phyloP scores from a whole-genome alignment of 2,797 vertebrate genomes.

The Crypturellus tataupa region DNA sequence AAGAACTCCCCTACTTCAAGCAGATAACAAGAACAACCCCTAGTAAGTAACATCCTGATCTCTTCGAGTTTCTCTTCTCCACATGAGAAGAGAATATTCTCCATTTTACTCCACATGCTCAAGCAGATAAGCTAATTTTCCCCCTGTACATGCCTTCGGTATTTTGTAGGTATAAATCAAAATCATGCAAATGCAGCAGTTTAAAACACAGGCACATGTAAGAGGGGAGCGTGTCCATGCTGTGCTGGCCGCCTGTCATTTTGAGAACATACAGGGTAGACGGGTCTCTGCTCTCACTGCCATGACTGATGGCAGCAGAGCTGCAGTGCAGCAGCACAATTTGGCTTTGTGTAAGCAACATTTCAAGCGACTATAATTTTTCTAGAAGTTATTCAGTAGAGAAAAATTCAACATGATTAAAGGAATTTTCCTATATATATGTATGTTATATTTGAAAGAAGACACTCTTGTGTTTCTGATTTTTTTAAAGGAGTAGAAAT shows the following conservation, averaged over 20 bases:
- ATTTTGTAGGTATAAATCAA: not conserved
- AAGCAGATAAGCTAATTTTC: not conserved
- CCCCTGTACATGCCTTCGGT: not conserved
- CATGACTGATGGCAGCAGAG: not conserved
- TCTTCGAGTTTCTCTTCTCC: not conserved
- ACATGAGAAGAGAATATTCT: not conserved
- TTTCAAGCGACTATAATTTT: not conserved
- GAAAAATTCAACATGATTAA: not conserved
- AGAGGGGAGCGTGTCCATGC: not conserved
- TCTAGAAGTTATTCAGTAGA: not conserved
- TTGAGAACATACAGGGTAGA: not conserved
- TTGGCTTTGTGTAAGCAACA: slow-evolving; percentile 6
- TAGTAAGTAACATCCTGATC: slow-evolving; percentile 79
- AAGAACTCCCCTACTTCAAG: slow-evolving; percentile 84
- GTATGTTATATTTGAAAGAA: not conserved
- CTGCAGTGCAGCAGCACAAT: not conserved
- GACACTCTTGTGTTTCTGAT: not conserved
- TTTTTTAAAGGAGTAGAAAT: not conserved
- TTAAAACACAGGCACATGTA: not conserved
- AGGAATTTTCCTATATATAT: not conserved
- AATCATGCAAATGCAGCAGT: not conserved
- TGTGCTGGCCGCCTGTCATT: not conserved
- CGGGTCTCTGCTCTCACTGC: not conserved
- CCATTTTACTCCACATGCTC: not conserved
- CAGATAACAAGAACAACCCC: slow-evolving; percentile 84